Evolutionary conservation across 2,113 vertebrate species (phyloP).

Genomic region (Mus musculus): DNA sequence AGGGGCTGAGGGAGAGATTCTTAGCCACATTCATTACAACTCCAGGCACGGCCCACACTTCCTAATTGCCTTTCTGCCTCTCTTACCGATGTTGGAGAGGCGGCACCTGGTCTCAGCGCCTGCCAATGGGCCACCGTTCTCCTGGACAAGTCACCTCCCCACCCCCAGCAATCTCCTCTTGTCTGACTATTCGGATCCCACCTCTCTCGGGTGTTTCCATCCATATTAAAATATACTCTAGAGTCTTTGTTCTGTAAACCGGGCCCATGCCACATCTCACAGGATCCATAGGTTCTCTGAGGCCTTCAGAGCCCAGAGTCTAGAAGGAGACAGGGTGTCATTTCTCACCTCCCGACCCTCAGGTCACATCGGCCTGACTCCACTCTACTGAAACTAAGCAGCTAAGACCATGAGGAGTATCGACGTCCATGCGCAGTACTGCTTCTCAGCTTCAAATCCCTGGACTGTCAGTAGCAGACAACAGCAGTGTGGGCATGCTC

Average conservation of each 20-base stretch:
- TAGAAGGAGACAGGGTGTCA: background rate
- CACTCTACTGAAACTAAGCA: rapidly evolving
- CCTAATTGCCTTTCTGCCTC: background rate
- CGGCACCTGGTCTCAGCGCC: background rate
- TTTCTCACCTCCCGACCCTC: background rate
- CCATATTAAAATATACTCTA: background rate
- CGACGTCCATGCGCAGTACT: rapidly evolving
- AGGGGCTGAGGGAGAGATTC: background rate
- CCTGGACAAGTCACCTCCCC: background rate
- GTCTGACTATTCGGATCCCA: background rate
- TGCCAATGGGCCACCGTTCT: background rate
- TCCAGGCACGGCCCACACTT: too few species aligned
- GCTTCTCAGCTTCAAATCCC: background rate
- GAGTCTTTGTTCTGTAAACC: background rate
- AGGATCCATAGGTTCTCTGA: background rate
- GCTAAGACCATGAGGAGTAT: too few species aligned
- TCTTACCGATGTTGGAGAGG: background rate
- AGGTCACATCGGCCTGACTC: background rate
- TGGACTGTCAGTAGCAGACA: rapidly evolving
- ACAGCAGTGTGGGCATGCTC: rapidly evolving
- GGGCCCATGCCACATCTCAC: background rate
- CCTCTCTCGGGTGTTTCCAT: too few species aligned
- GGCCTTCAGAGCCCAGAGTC: background rate
- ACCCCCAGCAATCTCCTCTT: background rate
- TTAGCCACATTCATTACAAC: too few species aligned